Evolutionary conservation across 2,797 vertebrate species (phyloP).

Genomic region (Intellagama lesueurii): DNA sequence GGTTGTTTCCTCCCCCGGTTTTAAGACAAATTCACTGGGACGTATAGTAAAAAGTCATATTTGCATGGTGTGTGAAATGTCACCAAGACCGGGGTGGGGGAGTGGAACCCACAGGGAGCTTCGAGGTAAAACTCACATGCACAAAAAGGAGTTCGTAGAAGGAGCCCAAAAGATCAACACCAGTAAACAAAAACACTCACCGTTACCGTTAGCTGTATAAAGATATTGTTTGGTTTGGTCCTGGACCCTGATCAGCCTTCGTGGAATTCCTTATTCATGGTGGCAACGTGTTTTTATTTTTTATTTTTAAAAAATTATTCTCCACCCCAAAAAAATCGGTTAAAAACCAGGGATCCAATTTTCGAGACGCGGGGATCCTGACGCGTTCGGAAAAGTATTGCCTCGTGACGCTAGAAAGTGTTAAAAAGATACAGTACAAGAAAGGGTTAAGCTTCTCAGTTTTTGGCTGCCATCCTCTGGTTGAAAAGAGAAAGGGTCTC

Average conservation of each 20-base stretch:
- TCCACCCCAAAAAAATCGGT: slow-evolving; percentile 59
- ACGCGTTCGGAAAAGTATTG: slow-evolving; percentile 53
- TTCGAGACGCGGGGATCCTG: slow-evolving; percentile 47
- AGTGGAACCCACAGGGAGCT: slow-evolving; percentile 6
- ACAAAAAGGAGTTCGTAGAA: slow-evolving; percentile 14
- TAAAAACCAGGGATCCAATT: slow-evolving; percentile 66
- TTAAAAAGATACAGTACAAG: slow-evolving; percentile 43
- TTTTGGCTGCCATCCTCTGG: neutral
- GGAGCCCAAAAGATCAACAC: slow-evolving; percentile 61
- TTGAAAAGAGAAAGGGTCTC: neutral
- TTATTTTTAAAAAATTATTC: slow-evolving; percentile 50
- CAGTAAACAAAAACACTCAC: slow-evolving; percentile 71
- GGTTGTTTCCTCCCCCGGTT: neutral
- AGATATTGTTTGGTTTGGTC: neutral
- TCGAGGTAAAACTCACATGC: slow-evolving; percentile 49
- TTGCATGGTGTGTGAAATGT: slow-evolving; percentile 39
- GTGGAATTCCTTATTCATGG: slow-evolving; percentile 63
- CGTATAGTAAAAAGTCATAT: slow-evolving; percentile 28
- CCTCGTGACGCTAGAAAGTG: slow-evolving; percentile 41
- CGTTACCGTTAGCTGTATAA: slow-evolving; percentile 66
- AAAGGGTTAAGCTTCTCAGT: neutral
- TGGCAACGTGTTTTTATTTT: neutral
- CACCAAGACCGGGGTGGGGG: neutral
- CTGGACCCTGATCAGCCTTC: slow-evolving; percentile 55
- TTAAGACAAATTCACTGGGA: slow-evolving; percentile 35